Base-by-base conservation (phyloP, 1,140 invertebrate species). In the Daktulosphaira vitifoliae region DNA sequence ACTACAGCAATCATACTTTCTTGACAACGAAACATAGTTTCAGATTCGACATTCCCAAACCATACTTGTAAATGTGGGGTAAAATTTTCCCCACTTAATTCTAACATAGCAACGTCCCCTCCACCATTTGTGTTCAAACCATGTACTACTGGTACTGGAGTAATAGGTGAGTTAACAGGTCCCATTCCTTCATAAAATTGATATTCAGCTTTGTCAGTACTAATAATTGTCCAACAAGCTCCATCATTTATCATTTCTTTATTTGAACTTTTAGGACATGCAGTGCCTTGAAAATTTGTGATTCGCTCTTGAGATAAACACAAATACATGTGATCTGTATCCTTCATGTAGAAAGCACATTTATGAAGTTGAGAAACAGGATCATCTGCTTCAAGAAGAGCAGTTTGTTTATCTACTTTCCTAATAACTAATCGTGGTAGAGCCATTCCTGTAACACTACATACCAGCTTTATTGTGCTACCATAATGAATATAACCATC, bases 161-260 rank as follows among this genome's bases (percentile, higher is more conserved):
- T 98, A 0, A 99, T 92, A 3, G 96, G 94, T 0, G 86, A 86
- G 29, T 90, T 83, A 1, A 97, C 92, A 29, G 95, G 95, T 3
- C 96, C 96, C 95, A 98, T 98, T 37, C 95, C 96, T 76, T 99
- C 96, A 77, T 89, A 99, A 72, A 98, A 99, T 70, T 96, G 94
- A 76, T 99, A 99, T 77, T 99, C 96, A 0, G 96, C 96, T 76
- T 98, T 98, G 75, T 99, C 96, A 2, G 96, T 99, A 39, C 93
- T 98, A 70, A 99, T 99, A 72, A 99, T 99, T 7, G 97, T 99
- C 97, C 97, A 99, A 67, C 95, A 98, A n/a, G 97, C 97, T 26
- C 96, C 96, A 75, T 99, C 97, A 75, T 98, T 99, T 65, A 99
- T 98, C 91, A 98, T 98, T 74, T 99, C 96, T 73, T 97, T 96